These are phyloP conservation scores for Paramuricea clavata DNA, from an alignment of 92 coral and sea anemone genomes.

Conservation along the genomic window DNA sequence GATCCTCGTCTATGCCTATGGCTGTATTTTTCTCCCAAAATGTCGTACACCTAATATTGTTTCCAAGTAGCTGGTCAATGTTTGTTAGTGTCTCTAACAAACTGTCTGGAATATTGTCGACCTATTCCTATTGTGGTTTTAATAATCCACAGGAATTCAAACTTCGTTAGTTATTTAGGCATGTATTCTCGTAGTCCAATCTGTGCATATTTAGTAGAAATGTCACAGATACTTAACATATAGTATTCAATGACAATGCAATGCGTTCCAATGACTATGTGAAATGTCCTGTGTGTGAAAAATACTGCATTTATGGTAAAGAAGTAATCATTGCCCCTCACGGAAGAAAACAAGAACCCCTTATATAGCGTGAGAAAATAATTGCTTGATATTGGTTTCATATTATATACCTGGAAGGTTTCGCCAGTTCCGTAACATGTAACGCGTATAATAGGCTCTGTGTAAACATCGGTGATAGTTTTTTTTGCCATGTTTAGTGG, in stretches of 20 bases:
- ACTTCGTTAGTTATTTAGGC: neutral
- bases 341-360: neutral
- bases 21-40: neutral
- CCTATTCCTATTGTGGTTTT: too few relatives aligned
- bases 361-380: neutral
- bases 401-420: neutral
- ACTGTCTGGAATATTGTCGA: neutral
- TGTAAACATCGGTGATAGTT: too few relatives aligned
- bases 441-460: neutral
- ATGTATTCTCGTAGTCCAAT: neutral
- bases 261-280: too few relatives aligned
- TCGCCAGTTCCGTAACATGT: neutral
- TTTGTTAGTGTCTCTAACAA: neutral
- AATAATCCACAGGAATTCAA: neutral
- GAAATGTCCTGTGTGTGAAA: neutral
- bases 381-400: neutral
- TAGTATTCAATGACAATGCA: neutral
- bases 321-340: neutral
- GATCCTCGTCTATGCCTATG: too few relatives aligned
- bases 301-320: neutral
- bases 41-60: slow-evolving; percentile 15
- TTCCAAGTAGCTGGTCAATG: neutral
- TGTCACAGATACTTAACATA: neutral
- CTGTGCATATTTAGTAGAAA: neutral
- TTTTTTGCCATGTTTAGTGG: too few relatives aligned